Conservation (phyloP, 2,113 vertebrate genomes). For the Xerus inauris region DNA sequence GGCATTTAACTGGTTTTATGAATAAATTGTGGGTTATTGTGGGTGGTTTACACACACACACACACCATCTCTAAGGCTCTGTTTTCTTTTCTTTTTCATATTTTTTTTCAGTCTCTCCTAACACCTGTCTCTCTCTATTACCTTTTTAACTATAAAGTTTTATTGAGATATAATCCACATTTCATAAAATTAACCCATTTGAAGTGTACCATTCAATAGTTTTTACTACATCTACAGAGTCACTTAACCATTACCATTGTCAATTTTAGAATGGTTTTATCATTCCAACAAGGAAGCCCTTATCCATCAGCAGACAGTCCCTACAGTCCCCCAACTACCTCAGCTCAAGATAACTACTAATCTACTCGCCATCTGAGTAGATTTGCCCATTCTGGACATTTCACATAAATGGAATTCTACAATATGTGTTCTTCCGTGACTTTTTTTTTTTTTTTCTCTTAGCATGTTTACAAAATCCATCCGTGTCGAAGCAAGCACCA, state of each 20-base stretch:
- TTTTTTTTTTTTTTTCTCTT: background rate
- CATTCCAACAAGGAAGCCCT: background rate
- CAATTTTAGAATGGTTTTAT: background rate
- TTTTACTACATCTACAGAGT: background rate
- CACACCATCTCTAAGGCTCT: background rate
- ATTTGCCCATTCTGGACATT: background rate
- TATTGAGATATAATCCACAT: conserved; percentile 7
- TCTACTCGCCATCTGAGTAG: background rate
- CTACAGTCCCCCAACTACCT: too few species aligned
- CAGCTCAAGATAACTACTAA: too few species aligned
- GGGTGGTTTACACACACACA: too few species aligned
- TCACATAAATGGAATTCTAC: background rate
- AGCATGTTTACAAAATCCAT: background rate
- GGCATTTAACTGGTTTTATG: background rate
- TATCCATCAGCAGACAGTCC: background rate
- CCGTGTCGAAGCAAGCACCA: background rate
- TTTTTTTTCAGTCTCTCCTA: too few species aligned
- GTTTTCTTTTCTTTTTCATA: background rate
- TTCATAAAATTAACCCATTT: background rate
- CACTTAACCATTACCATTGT: background rate
- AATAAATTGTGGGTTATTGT: background rate
- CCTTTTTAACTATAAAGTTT: background rate
- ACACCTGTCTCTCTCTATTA: background rate
- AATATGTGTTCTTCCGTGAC: background rate
- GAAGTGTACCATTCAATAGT: background rate